Conservation (phyloP, 2,113 vertebrate genomes). For the Melanerpes formicivorus region DNA sequence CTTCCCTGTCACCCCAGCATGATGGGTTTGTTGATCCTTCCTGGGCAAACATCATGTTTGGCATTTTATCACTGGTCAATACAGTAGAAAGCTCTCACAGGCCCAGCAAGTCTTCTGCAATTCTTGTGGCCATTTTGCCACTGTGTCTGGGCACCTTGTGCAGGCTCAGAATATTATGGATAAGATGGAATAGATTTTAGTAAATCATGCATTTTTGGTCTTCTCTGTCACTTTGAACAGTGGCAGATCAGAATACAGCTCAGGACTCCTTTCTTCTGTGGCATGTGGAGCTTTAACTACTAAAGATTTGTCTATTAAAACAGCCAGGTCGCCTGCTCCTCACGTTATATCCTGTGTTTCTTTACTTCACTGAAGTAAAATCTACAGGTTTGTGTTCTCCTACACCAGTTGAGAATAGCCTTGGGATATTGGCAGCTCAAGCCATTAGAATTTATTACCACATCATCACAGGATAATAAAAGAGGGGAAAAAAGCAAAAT, state of each 20-base stretch:
- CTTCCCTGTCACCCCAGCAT: neutral
- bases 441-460: neutral
- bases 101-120: neutral
- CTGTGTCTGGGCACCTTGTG: neutral
- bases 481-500: neutral
- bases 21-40: neutral
- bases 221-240: neutral
- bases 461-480: neutral
- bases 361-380: neutral
- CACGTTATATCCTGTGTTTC: neutral
- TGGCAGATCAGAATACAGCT: neutral
- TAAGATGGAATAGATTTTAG: neutral
- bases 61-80: slow-evolving; percentile 1
- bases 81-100: neutral
- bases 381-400: neutral
- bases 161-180: neutral
- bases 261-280: neutral
- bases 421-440: neutral
- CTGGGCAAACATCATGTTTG: neutral
- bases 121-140: neutral
- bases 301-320: neutral
- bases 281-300: neutral
- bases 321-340: neutral
- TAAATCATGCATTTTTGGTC: neutral
- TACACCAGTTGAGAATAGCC: neutral